phyloP scores from a whole-genome alignment of 1,140 invertebrate genomes.

The Belonocnema kinseyi region DNA sequence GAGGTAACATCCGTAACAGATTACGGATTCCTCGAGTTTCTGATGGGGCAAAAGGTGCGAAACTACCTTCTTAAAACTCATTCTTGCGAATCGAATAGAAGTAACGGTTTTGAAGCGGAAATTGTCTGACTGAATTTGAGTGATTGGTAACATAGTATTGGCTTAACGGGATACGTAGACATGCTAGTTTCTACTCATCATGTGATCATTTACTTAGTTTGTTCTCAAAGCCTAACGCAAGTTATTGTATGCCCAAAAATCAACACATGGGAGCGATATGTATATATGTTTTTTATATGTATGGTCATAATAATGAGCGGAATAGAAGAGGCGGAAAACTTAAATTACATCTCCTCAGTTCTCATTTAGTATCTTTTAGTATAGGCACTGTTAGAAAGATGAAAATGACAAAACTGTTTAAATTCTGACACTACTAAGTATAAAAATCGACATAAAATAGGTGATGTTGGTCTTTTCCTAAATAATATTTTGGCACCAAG shows the following conservation, averaged over 20 bases:
- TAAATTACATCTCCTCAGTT: not conserved
- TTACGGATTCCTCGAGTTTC: not conserved
- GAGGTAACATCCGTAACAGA: conserved; percentile 9
- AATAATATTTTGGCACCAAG: too few relatives aligned
- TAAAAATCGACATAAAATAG: too few relatives aligned
- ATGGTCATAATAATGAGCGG: conserved; percentile 18
- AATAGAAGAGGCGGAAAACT: not conserved
- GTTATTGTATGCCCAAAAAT: not conserved
- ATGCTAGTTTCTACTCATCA: conserved; percentile 6
- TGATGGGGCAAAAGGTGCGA: conserved; percentile 7
- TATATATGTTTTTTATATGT: not conserved
- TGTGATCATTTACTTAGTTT: conserved; percentile 7
- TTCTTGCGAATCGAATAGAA: conserved; percentile 19
- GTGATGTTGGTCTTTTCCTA: too few relatives aligned
- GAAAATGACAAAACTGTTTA: too few relatives aligned
- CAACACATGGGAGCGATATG: not conserved
- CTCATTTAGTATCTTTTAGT: not conserved
- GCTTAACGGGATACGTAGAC: not conserved
- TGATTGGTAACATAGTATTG: conserved; percentile 2
- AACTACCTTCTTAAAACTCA: conserved; percentile 16
- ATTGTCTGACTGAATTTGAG: not conserved
- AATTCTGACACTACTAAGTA: too few relatives aligned
- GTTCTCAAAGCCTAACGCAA: conserved; percentile 2
- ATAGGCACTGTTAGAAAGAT: too few relatives aligned
- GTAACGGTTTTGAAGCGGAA: conserved; percentile 23